A percentile compares a stretch with the other conserved stretches of the same genome.
Evolutionary conservation across 2,888 invertebrate genomes (phyloP).

Genomic region (Netelia virgata): DNA sequence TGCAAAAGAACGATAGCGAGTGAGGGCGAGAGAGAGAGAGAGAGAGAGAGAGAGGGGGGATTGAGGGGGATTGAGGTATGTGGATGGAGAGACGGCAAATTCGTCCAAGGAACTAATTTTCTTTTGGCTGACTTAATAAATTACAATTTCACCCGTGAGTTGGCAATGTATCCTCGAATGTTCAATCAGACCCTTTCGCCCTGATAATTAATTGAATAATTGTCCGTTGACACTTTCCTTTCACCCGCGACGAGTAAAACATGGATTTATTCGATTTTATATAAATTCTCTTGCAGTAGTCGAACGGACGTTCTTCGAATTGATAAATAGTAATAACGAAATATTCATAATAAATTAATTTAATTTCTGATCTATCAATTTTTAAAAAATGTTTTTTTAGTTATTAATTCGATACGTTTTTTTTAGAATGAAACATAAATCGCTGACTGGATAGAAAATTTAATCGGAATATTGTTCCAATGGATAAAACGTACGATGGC

Average conservation of each 20-base stretch:
- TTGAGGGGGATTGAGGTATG: conserved; percentile 22
- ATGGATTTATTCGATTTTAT: neutral
- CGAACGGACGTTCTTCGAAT: neutral
- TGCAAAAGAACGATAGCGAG: conserved; percentile 15
- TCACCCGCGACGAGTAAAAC: neutral
- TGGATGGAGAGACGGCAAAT: conserved; percentile 38
- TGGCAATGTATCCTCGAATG: conserved; percentile 10
- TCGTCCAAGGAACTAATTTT: conserved; percentile 54
- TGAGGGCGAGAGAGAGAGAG: conserved; percentile 15
- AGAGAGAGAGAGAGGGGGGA: too few relatives aligned
- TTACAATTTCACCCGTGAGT: conserved; percentile 31
- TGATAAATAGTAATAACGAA: too few relatives aligned
- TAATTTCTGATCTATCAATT: too few relatives aligned
- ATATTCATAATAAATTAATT: too few relatives aligned
- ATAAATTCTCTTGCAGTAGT: too few relatives aligned
- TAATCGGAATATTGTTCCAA: too few relatives aligned
- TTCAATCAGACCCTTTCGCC: conserved; percentile 10
- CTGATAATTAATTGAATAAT: conserved; percentile 48
- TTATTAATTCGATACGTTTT: too few relatives aligned
- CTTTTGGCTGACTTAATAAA: conserved; percentile 56
- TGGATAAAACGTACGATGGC: neutral
- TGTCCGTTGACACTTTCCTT: conserved; percentile 1
- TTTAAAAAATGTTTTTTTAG: too few relatives aligned
- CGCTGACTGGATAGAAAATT: too few relatives aligned
- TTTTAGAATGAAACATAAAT: too few relatives aligned